Percentiles rank a stretch among this genome's conserved stretches.
Conservation (phyloP, 2,888 invertebrate species). For the Bibio marci region DNA sequence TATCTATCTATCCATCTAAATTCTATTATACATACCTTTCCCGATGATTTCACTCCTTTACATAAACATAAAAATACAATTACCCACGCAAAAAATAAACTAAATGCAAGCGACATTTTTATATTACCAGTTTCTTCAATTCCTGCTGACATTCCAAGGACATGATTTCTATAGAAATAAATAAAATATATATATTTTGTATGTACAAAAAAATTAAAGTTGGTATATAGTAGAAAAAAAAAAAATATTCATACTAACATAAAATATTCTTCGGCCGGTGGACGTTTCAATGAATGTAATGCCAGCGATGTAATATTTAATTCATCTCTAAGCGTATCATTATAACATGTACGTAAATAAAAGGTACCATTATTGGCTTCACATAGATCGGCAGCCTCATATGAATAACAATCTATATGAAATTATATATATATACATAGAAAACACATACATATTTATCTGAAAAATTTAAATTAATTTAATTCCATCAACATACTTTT, state of each 20-base stretch:
- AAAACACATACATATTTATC: slow-evolving; percentile 2
- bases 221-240: background rate
- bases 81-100: slow-evolving; percentile 59
- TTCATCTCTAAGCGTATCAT: slow-evolving; percentile 35
- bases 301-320: slow-evolving; percentile 39
- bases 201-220: background rate
- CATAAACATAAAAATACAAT: slow-evolving; percentile 62
- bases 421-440: slow-evolving; percentile 10
- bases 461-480: background rate
- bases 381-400: slow-evolving; percentile 45
- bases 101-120: slow-evolving; percentile 50
- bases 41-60: slow-evolving; percentile 64
- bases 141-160: slow-evolving; percentile 42
- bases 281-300: slow-evolving; percentile 37
- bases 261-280: slow-evolving; percentile 58
- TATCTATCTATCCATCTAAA: no score
- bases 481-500: slow-evolving; percentile 30
- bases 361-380: slow-evolving; percentile 42
- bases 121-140: slow-evolving; percentile 53
- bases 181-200: no score
- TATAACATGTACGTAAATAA: slow-evolving; percentile 42
- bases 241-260: slow-evolving; percentile 32
- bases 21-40: slow-evolving; percentile 43
- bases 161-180: slow-evolving; percentile 30
- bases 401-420: slow-evolving; percentile 45